phyloP scores from a whole-genome alignment of 2,113 vertebrate genomes.

The Phalacrocorax pelagicus region DNA sequence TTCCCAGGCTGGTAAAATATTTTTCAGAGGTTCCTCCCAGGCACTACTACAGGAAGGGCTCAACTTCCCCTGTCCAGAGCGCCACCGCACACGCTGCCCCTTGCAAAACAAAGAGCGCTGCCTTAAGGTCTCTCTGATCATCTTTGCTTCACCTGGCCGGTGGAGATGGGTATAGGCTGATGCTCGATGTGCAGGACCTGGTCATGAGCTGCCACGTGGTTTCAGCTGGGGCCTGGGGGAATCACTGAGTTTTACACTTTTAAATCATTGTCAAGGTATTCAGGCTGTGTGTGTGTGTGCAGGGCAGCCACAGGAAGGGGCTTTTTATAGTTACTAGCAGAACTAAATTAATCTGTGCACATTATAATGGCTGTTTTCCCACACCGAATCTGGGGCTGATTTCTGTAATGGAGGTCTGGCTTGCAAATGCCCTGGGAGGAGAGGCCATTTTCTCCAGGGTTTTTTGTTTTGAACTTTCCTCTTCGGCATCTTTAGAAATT shows the following conservation, averaged over 20 bases:
- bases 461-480: neutral
- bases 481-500: neutral
- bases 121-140: rapidly evolving
- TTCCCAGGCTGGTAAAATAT: neutral
- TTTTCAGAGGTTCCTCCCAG: neutral
- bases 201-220: neutral
- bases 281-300: neutral
- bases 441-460: neutral
- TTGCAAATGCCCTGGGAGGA: neutral
- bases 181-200: rapidly evolving
- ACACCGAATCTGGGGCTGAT: neutral
- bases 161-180: neutral
- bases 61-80: too few relatives aligned
- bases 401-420: neutral
- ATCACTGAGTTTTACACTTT: neutral
- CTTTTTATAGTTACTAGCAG: neutral
- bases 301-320: neutral
- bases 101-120: neutral
- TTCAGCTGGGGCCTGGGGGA: neutral
- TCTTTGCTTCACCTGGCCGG: neutral
- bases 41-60: neutral
- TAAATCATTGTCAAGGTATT: neutral
- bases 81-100: neutral
- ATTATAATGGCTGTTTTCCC: neutral
- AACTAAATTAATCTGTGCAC: neutral